Base-by-base conservation (phyloP, 2,113 vertebrate genomes). In the Picathartes gymnocephalus region DNA sequence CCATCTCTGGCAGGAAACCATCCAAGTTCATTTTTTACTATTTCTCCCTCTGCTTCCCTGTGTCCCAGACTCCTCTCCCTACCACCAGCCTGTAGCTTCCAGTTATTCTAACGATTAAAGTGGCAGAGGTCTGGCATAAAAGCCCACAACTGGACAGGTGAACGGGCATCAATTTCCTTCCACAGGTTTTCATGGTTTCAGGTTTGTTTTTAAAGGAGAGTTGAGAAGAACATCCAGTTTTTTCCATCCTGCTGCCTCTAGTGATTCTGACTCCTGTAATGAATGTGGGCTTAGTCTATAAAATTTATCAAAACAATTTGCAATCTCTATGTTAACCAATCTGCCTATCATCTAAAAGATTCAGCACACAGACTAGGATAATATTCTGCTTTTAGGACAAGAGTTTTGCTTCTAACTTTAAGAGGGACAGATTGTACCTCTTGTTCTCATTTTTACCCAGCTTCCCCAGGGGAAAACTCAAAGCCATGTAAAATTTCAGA, bases 401-500 rank as follows among this genome's bases (percentile, higher is more conserved):
- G 37, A 72, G 39, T 50, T 92, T 79, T 65, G 21, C 53, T 4
- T 2, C 61, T 76, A 72, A 78, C 53, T 87, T 84, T 39, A 14
- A 58, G 37, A 85, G 22, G 61, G 61, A 79, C 45, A 79, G 78
- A 93, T 76, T 69, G 53, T 22, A 45, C 37, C 48, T 89, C 65
- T 78, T 74, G 37, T 79, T 87, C 80, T 86, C 57, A 71, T 91
- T 90, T 85, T 76, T 70, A 37, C 60, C 66, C 42, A 40, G 47
- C 51, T 83, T 84, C 48, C 89, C 16, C 58, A 64, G 60, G 39
- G 82, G 15, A 44, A 81, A 83, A 44, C 45, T 45, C 71, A 77
- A 77, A 92, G 28, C 50, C 31, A 65, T 48, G 84, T 33, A 85
- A 91, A 85, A 81, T 79, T 85, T 84, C 81, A 94, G 92, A 71